A percentile compares a stretch with the other conserved stretches of the same genome.
Evolutionary conservation across 2,888 invertebrate genomes (phyloP).

Genomic region (Glaucopsyche alexis): DNA sequence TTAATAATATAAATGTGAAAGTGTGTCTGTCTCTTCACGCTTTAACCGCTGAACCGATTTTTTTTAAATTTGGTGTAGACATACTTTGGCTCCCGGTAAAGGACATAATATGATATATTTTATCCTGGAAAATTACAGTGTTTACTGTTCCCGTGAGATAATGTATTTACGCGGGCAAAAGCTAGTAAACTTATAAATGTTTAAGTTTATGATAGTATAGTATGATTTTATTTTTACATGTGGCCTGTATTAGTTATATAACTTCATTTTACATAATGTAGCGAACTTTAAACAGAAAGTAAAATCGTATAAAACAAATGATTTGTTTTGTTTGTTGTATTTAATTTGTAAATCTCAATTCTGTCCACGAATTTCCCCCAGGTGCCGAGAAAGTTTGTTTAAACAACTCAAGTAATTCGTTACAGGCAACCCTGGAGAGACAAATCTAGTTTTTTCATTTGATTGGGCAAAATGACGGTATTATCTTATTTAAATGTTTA

Average conservation of each 20-base stretch:
- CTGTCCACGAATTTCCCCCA: background rate
- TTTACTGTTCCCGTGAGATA: no score
- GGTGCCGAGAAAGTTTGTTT: background rate
- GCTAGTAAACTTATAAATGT: no score
- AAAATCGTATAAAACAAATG: background rate
- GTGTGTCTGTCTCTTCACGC: no score
- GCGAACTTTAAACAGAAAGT: background rate
- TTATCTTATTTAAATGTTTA: slow-evolving; percentile 28
- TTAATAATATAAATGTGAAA: no score
- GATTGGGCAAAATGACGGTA: slow-evolving; percentile 25
- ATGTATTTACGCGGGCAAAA: no score
- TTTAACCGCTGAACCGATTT: no score
- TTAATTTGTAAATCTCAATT: background rate
- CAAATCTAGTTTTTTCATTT: slow-evolving; percentile 25
- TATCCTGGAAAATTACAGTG: no score
- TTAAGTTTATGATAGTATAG: no score
- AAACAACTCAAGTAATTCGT: background rate
- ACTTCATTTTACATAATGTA: background rate
- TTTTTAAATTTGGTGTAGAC: no score
- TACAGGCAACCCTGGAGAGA: background rate
- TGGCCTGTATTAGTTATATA: background rate
- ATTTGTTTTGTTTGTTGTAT: slow-evolving; percentile 15
- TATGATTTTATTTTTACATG: no score
- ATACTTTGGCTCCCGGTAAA: no score
- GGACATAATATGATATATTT: no score